phyloP scores from a whole-genome alignment of 1,140 invertebrate genomes.

The Luehdorfia chinensis region DNA sequence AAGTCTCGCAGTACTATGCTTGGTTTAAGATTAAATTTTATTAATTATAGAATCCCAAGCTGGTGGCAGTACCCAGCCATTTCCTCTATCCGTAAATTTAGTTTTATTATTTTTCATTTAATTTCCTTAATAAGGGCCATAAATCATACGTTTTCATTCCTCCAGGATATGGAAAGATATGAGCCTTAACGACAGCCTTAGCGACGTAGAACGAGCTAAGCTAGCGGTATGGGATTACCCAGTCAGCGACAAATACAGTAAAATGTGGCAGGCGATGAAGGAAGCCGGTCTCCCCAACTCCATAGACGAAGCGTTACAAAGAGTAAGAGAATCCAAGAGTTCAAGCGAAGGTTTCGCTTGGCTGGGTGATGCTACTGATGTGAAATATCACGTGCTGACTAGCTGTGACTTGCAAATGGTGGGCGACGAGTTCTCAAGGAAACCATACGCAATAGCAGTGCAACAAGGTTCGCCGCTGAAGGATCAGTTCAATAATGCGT shows the following conservation, averaged over 20 bases:
- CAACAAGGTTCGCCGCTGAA: constrained; percentile 96
- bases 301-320: constrained; percentile 86
- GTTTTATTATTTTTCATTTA: no score
- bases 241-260: constrained; percentile 98
- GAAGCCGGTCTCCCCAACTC: constrained; percentile 89
- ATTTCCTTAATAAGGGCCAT: no score
- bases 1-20: no score
- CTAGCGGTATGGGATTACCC: constrained; percentile 99
- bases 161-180: constrained; percentile 97
- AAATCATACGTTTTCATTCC: background rate
- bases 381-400: constrained; percentile 89
- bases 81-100: no score
- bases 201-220: constrained; percentile 92
- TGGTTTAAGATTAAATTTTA: no score
- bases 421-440: constrained; percentile 97
- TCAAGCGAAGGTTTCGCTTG: constrained; percentile 94
- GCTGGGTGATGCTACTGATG: constrained; percentile 95
- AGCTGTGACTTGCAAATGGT: constrained; percentile 94
- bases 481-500: constrained; percentile 95
- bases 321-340: constrained; percentile 86
- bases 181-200: constrained; percentile 95
- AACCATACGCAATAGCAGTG: constrained; percentile 97
- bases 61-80: no score
- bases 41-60: no score
- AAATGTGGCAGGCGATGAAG: constrained; percentile 98